Conservation (phyloP, 2,888 invertebrate genomes). For the Acrocyrtus sp. region DNA sequence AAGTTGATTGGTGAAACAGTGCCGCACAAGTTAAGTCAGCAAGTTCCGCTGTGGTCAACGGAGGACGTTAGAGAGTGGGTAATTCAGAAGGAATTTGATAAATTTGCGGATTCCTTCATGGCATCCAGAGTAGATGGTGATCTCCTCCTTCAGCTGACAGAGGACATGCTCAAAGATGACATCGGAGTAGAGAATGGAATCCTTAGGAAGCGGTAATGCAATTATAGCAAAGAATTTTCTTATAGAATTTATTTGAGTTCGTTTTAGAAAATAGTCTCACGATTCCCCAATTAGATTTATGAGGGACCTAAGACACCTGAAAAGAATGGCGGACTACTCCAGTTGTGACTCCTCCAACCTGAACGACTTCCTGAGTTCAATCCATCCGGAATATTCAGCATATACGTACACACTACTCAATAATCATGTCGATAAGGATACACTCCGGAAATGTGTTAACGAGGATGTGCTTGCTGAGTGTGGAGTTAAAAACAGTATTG, state of each 20-base stretch:
- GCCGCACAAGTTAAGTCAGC: slow-evolving; percentile 97
- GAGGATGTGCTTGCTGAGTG: slow-evolving; percentile 93
- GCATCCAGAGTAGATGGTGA: slow-evolving; percentile 97
- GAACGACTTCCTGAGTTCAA: slow-evolving; percentile 82
- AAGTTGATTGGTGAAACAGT: slow-evolving; percentile 95
- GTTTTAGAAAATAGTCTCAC: slow-evolving; percentile 7
- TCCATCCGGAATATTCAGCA: slow-evolving; percentile 91
- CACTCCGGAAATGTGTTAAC: slow-evolving; percentile 74
- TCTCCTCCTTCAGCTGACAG: slow-evolving; percentile 88
- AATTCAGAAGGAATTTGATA: slow-evolving; percentile 94
- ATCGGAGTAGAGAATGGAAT: slow-evolving; percentile 95
- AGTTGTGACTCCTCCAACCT: slow-evolving; percentile 93
- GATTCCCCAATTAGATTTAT: slow-evolving; percentile 77
- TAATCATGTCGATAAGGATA: slow-evolving; percentile 92
- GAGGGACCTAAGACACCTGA: slow-evolving; percentile 89
- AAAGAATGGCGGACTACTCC: slow-evolving; percentile 96
- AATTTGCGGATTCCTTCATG: slow-evolving; percentile 84
- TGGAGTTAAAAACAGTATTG: slow-evolving; percentile 93
- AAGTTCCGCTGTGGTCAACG: slow-evolving; percentile 97
- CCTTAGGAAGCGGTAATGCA: slow-evolving; percentile 84
- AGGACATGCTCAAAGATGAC: slow-evolving; percentile 91
- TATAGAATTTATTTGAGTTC: too few relatives aligned
- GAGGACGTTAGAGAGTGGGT: slow-evolving; percentile 99
- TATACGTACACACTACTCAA: slow-evolving; percentile 98
- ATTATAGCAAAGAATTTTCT: too few relatives aligned